Conservation (phyloP, 2,113 vertebrate species). For the Cnemophilus loriae region DNA sequence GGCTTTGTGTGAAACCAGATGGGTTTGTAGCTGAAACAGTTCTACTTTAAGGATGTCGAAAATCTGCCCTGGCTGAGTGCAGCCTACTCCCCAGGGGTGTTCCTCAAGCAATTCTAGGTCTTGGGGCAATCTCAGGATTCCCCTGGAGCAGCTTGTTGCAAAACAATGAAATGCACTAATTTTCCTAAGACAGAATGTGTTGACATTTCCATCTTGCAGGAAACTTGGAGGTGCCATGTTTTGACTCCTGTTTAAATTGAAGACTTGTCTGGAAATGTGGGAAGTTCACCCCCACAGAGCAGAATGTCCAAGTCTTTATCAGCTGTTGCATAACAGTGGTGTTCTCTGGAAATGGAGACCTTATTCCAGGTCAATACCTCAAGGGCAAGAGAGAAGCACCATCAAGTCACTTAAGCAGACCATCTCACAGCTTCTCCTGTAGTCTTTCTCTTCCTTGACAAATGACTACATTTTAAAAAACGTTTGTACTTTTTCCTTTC, state of each 20-base stretch:
- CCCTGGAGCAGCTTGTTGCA: neutral
- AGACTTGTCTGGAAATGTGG: neutral
- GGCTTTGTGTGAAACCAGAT: neutral
- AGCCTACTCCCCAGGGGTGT: neutral
- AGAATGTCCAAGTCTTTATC: neutral
- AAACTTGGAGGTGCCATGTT: neutral
- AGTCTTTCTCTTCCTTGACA: neutral
- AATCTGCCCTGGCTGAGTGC: neutral
- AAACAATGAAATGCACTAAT: neutral
- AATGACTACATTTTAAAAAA: neutral
- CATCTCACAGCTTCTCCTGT: neutral
- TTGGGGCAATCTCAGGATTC: neutral
- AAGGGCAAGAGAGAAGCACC: neutral
- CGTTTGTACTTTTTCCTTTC: neutral
- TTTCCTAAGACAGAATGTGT: neutral
- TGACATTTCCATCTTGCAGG: neutral
- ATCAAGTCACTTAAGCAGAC: neutral
- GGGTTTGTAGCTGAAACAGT: constrained; percentile 17
- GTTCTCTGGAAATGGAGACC: neutral
- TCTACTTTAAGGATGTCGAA: neutral
- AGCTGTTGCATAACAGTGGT: neutral
- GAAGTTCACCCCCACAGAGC: neutral
- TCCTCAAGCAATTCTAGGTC: neutral
- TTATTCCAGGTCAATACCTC: neutral
- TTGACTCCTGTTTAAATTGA: neutral